Base-by-base conservation (phyloP, 2,888 invertebrate genomes). In the Acholoe squamosa region DNA sequence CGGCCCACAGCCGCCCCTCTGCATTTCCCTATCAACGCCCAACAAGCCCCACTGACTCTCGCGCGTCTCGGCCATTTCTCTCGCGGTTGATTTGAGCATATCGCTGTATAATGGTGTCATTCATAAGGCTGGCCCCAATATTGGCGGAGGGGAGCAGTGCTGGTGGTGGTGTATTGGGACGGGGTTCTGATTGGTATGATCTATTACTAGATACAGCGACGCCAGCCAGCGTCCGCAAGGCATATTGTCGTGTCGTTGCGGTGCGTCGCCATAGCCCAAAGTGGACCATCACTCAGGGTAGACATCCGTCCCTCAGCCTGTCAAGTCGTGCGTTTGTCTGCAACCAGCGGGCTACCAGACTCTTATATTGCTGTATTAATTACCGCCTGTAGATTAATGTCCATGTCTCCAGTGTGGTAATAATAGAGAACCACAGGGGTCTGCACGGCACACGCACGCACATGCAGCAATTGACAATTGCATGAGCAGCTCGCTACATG, bases 91-190 rank as follows among this genome's bases (percentile, higher is more conserved):
- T 86, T 86, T 54, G 86, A 86, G 86, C 86, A 54, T 86, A 86
- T 86, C 86, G 86, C 54, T 54, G 86, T 54, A 86, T 86, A 86
- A 86, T 86, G 86, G 86, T 56, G 52, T 56, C 86, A 56, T 86
- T 86, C 86, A 86, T 86, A 86, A 86, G 31, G 80, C 86, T 12
- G 43, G 34, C 52, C 86, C 86, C 86, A 86, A 86, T 86, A 86
- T 86, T 86, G 80, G 80, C 80, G 80, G 25, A 71, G 31, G 80
- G 3, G 33, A 80, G 80, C 76, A 22, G 76, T 25, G 76, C 28
- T 19, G 76, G 76, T 28, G 76, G 61, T 28, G 76, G 61, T 7
- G 76, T 28, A 25, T 14, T 5, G 76, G 3, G 80, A 34, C 34
- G 80, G 34, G 43, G 80, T 14, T 43, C 43, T 84, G 84, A 84